These are phyloP conservation scores for Syngnathus scovelli DNA, from an alignment of 2,113 vertebrate genomes.

Conservation along the genomic window DNA sequence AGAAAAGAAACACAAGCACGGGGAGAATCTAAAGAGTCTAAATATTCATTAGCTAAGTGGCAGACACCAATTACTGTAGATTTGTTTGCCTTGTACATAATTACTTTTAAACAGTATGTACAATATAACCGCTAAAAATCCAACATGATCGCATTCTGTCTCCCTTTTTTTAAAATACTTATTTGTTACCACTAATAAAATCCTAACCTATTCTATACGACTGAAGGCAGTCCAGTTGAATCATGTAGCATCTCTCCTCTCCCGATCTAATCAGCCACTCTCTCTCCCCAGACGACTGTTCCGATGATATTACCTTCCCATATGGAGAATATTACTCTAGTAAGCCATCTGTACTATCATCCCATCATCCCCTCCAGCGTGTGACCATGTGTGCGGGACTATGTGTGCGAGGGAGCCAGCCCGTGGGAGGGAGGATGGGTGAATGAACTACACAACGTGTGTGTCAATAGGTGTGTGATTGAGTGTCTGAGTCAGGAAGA, in stretches of 20 bases:
- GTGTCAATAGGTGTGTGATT: constrained; percentile 25
- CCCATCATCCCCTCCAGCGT: constrained; percentile 52
- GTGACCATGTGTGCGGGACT: constrained; percentile 30
- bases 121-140: background rate
- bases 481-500: constrained; percentile 18
- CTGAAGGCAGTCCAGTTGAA: constrained; percentile 14
- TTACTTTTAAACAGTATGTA: background rate
- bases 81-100: background rate
- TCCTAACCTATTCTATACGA: constrained; percentile 4
- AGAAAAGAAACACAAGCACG: background rate
- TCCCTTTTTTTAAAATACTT: background rate
- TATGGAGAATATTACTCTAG: constrained; percentile 64
- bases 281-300: constrained; percentile 44
- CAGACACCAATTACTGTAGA: background rate
- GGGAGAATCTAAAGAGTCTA: background rate
- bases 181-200: background rate
- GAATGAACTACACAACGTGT: constrained; percentile 16
- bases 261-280: constrained; percentile 39
- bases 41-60: background rate
- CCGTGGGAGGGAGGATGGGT: constrained; percentile 48
- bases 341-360: constrained; percentile 64
- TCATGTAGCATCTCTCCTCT: constrained; percentile 21
- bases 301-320: constrained; percentile 63
- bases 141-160: background rate
- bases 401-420: constrained; percentile 28